Percentiles rank a stretch among this genome's conserved stretches.
Evolutionary conservation across 64 coral and sea anemone species (phyloP).

Genomic region (Cladopsammia gracilis): DNA sequence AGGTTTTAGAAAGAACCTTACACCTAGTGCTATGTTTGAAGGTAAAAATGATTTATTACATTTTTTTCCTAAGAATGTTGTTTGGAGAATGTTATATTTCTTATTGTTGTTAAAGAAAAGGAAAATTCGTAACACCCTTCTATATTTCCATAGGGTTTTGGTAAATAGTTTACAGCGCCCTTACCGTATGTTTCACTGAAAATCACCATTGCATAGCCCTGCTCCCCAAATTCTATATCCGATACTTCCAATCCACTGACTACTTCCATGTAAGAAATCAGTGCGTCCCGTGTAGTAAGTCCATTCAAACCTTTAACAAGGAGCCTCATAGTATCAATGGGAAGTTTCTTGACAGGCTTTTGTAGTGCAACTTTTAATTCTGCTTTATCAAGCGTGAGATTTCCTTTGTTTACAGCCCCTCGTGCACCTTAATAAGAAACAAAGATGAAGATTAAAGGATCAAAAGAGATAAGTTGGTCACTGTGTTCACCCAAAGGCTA

Average conservation of each 20-base stretch:
- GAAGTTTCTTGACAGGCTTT: not conserved
- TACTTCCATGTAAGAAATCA: conserved; percentile 46
- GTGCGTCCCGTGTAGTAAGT: conserved; percentile 16
- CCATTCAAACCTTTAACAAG: conserved; percentile 19
- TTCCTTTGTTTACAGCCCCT: not conserved
- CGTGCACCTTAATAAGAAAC: not conserved
- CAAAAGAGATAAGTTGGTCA: too few species aligned
- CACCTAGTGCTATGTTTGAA: too few species aligned
- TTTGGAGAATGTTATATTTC: too few species aligned
- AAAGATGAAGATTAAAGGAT: not conserved
- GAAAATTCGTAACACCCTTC: too few species aligned
- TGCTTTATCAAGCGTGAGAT: not conserved
- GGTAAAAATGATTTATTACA: too few species aligned
- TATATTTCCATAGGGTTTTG: too few species aligned
- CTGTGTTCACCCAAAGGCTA: too few species aligned
- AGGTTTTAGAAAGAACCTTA: too few species aligned
- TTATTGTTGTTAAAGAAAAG: too few species aligned
- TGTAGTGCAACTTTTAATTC: not conserved
- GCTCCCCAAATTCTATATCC: not conserved
- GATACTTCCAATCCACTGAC: conserved; percentile 37
- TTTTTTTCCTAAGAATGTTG: too few species aligned
- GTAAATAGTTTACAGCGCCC: too few species aligned
- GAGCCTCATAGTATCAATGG: not conserved
- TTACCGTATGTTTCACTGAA: conserved; percentile 16
- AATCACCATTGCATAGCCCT: not conserved